phyloP scores from a whole-genome alignment of 2,113 vertebrate genomes.

The Plecturocebus donacophilus region DNA sequence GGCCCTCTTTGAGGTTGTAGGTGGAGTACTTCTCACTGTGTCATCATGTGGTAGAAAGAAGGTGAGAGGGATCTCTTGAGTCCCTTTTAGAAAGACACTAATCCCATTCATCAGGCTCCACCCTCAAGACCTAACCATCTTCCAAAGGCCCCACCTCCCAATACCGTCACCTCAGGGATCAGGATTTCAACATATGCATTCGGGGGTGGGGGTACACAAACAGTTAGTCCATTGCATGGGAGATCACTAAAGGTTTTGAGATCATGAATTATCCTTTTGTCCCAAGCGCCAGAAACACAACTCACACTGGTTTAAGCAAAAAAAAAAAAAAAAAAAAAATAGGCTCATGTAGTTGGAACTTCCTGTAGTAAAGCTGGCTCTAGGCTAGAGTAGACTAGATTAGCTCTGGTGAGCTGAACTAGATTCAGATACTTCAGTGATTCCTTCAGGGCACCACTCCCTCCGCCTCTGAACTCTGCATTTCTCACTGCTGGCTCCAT shows the following conservation, averaged over 20 bases:
- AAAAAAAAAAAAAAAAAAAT: background rate
- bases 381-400: background rate
- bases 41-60: background rate
- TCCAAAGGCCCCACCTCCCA: background rate
- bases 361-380: background rate
- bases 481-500: background rate
- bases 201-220: no score
- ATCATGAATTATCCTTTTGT: background rate
- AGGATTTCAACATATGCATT: background rate
- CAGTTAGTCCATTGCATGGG: no score
- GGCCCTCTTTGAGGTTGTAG: background rate
- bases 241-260: background rate
- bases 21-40: rapidly evolving
- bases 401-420: background rate
- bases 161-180: rapidly evolving
- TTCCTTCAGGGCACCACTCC: background rate
- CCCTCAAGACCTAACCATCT: background rate
- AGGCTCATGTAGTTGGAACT: background rate
- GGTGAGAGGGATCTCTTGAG: background rate
- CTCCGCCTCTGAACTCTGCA: background rate
- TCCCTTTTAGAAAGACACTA: background rate
- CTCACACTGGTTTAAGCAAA: background rate
- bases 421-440: background rate
- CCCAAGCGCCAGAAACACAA: background rate
- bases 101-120: background rate